phyloP scores from a whole-genome alignment of 2,888 invertebrate species.

The Habrosyne pyritoides region DNA sequence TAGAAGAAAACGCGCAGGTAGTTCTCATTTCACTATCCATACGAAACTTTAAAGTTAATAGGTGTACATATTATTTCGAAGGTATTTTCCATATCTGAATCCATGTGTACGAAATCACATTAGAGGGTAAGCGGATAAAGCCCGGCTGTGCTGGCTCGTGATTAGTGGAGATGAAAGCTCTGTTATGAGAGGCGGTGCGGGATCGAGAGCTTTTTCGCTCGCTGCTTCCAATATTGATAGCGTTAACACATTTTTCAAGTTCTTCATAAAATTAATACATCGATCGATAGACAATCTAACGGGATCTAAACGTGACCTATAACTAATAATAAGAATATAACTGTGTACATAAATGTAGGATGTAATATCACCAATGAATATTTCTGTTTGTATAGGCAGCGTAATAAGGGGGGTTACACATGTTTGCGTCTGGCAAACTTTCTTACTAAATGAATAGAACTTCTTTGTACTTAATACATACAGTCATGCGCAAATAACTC shows the following conservation, averaged over 20 bases:
- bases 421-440: constrained; percentile 57
- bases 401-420: constrained; percentile 56
- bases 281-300: not conserved
- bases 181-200: constrained; percentile 38
- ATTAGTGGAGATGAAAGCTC: constrained; percentile 56
- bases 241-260: constrained; percentile 43
- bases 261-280: constrained; percentile 2
- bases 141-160: constrained; percentile 35
- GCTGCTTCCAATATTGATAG: constrained; percentile 42
- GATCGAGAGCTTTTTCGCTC: constrained; percentile 40
- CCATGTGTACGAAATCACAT: constrained; percentile 50
- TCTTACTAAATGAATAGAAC: constrained; percentile 48
- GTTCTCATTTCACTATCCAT: not conserved
- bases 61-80: constrained; percentile 28
- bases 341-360: not conserved
- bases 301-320: not conserved
- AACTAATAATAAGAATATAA: not conserved
- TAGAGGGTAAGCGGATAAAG: constrained; percentile 64
- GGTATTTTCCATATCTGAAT: constrained; percentile 45
- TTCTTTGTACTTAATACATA: constrained; percentile 39
- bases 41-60: not conserved
- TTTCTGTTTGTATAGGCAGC: constrained; percentile 54
- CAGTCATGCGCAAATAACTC: constrained; percentile 29
- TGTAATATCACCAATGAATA: constrained; percentile 18
- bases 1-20: not conserved